Evolutionary conservation across 2,113 vertebrate genomes (phyloP).

Genomic region (Corydoras sp.): DNA sequence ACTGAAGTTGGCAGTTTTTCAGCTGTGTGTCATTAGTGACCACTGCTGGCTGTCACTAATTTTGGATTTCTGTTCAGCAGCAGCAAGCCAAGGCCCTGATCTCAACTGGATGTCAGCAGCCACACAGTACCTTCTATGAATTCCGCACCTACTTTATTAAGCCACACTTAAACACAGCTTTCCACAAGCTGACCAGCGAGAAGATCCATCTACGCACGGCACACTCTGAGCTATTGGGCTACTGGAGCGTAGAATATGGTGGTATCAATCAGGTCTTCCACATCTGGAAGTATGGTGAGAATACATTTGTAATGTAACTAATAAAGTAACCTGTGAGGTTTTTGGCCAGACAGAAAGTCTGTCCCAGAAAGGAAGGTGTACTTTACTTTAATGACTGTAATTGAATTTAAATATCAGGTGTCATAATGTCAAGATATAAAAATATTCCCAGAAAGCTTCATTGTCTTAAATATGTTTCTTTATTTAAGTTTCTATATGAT

Average conservation of each 20-base stretch:
- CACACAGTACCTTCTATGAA: slow-evolving; percentile 75
- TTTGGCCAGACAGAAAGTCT: too few species aligned
- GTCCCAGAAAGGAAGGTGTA: too few species aligned
- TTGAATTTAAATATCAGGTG: too few species aligned
- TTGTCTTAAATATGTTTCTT: too few species aligned
- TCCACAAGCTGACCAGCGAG: slow-evolving; percentile 72
- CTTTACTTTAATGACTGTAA: too few species aligned
- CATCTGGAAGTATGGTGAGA: slow-evolving; percentile 84
- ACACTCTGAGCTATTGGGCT: slow-evolving; percentile 81
- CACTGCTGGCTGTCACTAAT: slow-evolving; percentile 31
- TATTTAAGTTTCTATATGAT: too few species aligned
- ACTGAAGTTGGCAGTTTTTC: background rate
- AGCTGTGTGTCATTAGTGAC: background rate
- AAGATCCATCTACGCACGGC: slow-evolving; percentile 75
- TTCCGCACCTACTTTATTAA: slow-evolving; percentile 80
- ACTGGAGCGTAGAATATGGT: slow-evolving; percentile 82
- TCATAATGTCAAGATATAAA: too few species aligned
- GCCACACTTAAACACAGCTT: slow-evolving; percentile 74
- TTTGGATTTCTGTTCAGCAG: background rate
- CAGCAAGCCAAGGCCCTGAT: slow-evolving; percentile 51
- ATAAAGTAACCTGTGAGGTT: too few species aligned
- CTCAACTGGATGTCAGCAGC: slow-evolving; percentile 70
- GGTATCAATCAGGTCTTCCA: slow-evolving; percentile 84
- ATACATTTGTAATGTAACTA: too few species aligned
- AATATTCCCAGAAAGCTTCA: too few species aligned